These are phyloP conservation scores for Numenius arquata DNA, from an alignment of 2,113 vertebrate species.

Conservation along the genomic window DNA sequence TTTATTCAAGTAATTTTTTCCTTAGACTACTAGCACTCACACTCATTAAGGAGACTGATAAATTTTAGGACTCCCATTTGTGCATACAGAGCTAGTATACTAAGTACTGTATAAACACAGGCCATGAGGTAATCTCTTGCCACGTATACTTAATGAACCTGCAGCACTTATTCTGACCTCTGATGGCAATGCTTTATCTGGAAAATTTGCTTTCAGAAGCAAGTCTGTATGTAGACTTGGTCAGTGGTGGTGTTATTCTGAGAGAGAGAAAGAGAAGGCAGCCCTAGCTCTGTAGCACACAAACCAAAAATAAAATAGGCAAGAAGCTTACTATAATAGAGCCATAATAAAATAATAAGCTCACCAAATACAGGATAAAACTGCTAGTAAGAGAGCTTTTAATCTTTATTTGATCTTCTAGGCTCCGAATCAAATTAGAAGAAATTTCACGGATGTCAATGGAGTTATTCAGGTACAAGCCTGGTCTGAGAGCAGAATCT, in stretches of 20 bases:
- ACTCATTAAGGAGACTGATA: neutral
- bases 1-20: neutral
- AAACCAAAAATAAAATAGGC: neutral
- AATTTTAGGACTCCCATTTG: neutral
- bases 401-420: slow-evolving; percentile 18
- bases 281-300: neutral
- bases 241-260: neutral
- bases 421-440: slow-evolving; percentile 1
- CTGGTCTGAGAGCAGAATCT: slow-evolving; percentile 10
- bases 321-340: neutral
- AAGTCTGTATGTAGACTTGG: neutral
- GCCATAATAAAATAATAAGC: neutral
- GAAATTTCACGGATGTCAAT: slow-evolving; percentile 16
- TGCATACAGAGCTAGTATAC: neutral
- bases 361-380: neutral
- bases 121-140: neutral
- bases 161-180: neutral
- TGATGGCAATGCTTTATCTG: neutral
- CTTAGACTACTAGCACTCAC: neutral
- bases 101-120: neutral
- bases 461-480: slow-evolving; percentile 37
- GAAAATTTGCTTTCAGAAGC: neutral
- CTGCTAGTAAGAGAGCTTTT: neutral
- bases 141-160: rapidly evolving
- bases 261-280: neutral